Percentiles rank a stretch among this genome's conserved stretches.
Conservation (phyloP, 2,113 vertebrate species). For the Mesitornis unicolor region DNA sequence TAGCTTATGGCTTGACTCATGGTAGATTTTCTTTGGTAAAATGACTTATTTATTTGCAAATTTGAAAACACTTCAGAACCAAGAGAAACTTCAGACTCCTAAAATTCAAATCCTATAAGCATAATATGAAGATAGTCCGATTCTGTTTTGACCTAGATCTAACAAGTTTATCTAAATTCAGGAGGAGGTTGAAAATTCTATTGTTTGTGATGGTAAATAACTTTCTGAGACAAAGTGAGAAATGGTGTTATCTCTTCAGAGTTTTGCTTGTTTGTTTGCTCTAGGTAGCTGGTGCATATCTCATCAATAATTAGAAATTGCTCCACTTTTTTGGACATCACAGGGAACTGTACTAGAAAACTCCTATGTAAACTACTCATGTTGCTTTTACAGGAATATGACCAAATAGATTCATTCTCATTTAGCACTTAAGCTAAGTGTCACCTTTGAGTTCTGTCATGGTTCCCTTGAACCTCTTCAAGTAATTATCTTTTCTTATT, state of each 20-base stretch:
- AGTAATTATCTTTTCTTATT: background rate
- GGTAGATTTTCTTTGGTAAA: background rate
- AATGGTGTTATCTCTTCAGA: background rate
- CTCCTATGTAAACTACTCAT: background rate
- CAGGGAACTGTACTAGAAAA: background rate
- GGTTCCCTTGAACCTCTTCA: background rate
- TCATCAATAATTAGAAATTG: background rate
- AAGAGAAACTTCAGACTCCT: background rate
- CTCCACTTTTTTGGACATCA: background rate
- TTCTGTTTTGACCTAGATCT: background rate
- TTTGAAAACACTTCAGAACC: background rate
- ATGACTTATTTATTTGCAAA: background rate
- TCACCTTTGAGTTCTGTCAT: background rate
- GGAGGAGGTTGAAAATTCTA: background rate
- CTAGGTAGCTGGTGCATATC: background rate
- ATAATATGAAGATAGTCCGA: background rate
- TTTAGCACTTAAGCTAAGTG: background rate
- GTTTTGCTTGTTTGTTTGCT: background rate
- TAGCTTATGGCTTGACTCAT: background rate
- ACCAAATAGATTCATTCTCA: background rate
- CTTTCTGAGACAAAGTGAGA: background rate
- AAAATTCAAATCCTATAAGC: background rate
- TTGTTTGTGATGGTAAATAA: background rate
- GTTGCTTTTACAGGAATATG: background rate
- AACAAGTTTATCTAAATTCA: background rate